phyloP scores from a whole-genome alignment of 2,888 invertebrate genomes.

The Pseudanteris insignis region DNA sequence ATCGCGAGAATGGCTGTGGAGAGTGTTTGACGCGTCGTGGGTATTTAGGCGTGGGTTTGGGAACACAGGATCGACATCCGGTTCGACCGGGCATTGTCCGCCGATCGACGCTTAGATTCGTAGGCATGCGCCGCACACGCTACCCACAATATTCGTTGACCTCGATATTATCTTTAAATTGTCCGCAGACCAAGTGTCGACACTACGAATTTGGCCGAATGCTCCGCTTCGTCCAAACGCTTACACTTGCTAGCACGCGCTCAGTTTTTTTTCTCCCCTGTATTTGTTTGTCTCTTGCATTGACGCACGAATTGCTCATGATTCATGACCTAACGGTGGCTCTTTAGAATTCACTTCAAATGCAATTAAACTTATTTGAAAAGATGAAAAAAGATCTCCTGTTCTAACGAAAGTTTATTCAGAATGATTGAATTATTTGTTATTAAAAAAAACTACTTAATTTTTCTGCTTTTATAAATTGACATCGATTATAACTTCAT shows the following conservation, averaged over 20 bases:
- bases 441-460: no score
- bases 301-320: neutral
- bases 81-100: slow-evolving; percentile 59
- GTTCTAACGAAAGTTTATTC: no score
- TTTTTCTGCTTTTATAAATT: no score
- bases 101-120: slow-evolving; percentile 54
- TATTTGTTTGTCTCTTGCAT: no score
- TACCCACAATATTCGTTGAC: slow-evolving; percentile 46
- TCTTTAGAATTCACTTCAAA: neutral
- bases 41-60: slow-evolving; percentile 59
- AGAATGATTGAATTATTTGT: no score
- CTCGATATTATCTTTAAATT: slow-evolving; percentile 37
- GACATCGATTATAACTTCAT: no score
- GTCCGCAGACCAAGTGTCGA: slow-evolving; percentile 16
- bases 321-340: neutral
- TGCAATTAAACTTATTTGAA: neutral
- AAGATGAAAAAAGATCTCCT: neutral
- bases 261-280: no score
- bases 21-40: slow-evolving; percentile 45
- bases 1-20: slow-evolving; percentile 45
- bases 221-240: neutral
- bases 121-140: slow-evolving; percentile 39
- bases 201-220: slow-evolving; percentile 5
- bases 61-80: slow-evolving; percentile 56
- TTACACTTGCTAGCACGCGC: no score